These are phyloP conservation scores for Microtus ochrogaster DNA, from an alignment of 2,113 vertebrate species.

Conservation along the genomic window DNA sequence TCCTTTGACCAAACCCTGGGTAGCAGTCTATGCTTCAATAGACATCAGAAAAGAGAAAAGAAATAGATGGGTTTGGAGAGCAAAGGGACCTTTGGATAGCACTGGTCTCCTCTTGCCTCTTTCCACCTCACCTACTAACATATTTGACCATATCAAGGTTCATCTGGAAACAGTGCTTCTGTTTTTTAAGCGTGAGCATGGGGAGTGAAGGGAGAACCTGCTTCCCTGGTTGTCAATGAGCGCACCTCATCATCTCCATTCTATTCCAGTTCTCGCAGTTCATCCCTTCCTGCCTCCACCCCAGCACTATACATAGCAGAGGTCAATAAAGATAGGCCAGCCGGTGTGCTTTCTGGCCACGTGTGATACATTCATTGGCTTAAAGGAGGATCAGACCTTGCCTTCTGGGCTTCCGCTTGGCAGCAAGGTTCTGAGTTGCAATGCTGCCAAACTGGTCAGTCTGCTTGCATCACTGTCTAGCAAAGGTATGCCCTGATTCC, in stretches of 20 bases:
- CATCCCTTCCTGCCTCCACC: accelerated
- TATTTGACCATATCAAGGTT: not conserved
- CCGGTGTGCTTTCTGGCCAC: constrained; percentile 49
- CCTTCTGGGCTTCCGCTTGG: constrained; percentile 3
- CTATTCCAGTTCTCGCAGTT: not conserved
- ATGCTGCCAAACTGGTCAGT: constrained; percentile 25
- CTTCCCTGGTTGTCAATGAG: not conserved
- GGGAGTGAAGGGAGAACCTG: not conserved
- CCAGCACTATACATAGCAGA: not conserved
- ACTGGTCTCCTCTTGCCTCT: not conserved
- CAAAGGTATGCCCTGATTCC: constrained; percentile 27
- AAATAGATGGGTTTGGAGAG: not conserved
- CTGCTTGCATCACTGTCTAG: constrained; percentile 30
- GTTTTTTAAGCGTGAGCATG: not conserved
- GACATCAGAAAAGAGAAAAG: not conserved
- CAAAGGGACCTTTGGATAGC: not conserved
- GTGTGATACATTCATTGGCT: constrained; percentile 22
- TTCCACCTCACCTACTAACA: not conserved
- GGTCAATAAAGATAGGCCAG: not conserved
- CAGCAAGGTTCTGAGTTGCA: constrained; percentile 33
- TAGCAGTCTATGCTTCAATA: not conserved
- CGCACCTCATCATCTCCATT: not conserved
- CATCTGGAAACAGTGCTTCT: constrained; percentile 10
- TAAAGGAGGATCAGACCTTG: not conserved
- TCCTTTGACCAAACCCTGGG: not conserved